phyloP scores from a whole-genome alignment of 2,797 vertebrate genomes.

The Bryconaethiops microstoma region DNA sequence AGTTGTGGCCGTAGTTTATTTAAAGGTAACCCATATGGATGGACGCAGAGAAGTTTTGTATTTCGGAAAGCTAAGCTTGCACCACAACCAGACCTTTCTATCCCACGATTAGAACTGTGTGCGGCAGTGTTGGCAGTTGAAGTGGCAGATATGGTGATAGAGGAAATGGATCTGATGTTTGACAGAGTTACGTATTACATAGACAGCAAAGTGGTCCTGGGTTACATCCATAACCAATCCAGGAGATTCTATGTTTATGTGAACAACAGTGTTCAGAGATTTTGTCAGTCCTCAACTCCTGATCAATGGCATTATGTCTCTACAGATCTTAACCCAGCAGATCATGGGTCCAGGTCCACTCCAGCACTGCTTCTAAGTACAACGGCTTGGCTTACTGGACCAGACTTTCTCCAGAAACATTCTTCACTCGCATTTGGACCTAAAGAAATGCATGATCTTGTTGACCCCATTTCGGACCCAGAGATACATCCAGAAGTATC shows the following conservation, averaged over 20 bases:
- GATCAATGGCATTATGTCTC: slow-evolving; percentile 30
- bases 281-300: slow-evolving; percentile 16
- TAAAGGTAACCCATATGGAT: background rate
- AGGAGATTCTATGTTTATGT: slow-evolving; percentile 28
- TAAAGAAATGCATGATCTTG: background rate
- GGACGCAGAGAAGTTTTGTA: slow-evolving; percentile 8
- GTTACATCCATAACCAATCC: slow-evolving; percentile 31
- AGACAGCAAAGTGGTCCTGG: slow-evolving; percentile 36
- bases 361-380: background rate
- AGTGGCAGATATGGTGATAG: slow-evolving; percentile 1
- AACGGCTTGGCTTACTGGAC: slow-evolving; percentile 6
- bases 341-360: slow-evolving; percentile 18
- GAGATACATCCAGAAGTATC: background rate
- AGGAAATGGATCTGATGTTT: slow-evolving; percentile 14
- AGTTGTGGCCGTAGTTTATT: slow-evolving; percentile 9
- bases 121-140: slow-evolving; percentile 27
- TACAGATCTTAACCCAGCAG: background rate
- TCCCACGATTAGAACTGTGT: slow-evolving; percentile 30
- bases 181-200: slow-evolving; percentile 3
- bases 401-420: slow-evolving; percentile 4
- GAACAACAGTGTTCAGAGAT: slow-evolving; percentile 30
- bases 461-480: background rate
- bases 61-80: slow-evolving; percentile 30
- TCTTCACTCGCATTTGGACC: background rate
- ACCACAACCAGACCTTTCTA: background rate